A percentile compares a stretch with the other conserved stretches of the same genome.
Evolutionary conservation across 30 jellyfish, hydroid and myxozoan species (phyloP).

Genomic region (Turritopsis dohrnii): DNA sequence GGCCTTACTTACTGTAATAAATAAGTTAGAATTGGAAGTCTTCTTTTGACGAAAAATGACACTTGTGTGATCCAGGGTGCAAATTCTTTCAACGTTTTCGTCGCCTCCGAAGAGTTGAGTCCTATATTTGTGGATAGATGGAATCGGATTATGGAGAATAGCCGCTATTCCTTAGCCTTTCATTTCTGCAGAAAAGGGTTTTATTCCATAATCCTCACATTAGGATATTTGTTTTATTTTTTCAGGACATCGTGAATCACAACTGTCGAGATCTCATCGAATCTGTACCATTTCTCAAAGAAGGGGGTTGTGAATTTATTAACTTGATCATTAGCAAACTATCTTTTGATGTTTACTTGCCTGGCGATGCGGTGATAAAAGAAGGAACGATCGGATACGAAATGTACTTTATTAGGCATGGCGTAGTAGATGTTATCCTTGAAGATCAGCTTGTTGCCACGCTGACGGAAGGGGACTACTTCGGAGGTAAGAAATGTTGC

Average conservation of each 20-base stretch:
- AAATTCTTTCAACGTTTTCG: no score
- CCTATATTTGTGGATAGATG: not conserved
- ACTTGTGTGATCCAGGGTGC: no score
- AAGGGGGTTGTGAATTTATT: slow-evolving; percentile 75
- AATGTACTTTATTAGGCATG: slow-evolving; percentile 85
- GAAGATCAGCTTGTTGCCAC: slow-evolving; percentile 57
- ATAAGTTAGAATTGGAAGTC: no score
- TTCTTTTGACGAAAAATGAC: no score
- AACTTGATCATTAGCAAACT: slow-evolving; percentile 48
- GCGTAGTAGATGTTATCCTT: slow-evolving; percentile 68
- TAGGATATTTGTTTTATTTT: no score
- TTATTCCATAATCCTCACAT: not conserved
- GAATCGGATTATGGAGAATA: not conserved
- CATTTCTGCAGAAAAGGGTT: not conserved
- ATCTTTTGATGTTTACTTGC: slow-evolving; percentile 74
- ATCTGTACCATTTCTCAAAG: slow-evolving; percentile 80
- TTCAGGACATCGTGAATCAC: slow-evolving; percentile 83
- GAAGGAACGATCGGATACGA: slow-evolving; percentile 92
- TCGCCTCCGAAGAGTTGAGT: no score
- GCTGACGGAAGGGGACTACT: slow-evolving; percentile 75
- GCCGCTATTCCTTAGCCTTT: not conserved
- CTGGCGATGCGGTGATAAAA: slow-evolving; percentile 82
- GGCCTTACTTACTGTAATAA: no score
- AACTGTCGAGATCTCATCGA: slow-evolving; percentile 86
- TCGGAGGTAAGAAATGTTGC: slow-evolving; percentile 72